Conservation (phyloP, 1,140 invertebrate species). For the Bicyclus anynana region DNA sequence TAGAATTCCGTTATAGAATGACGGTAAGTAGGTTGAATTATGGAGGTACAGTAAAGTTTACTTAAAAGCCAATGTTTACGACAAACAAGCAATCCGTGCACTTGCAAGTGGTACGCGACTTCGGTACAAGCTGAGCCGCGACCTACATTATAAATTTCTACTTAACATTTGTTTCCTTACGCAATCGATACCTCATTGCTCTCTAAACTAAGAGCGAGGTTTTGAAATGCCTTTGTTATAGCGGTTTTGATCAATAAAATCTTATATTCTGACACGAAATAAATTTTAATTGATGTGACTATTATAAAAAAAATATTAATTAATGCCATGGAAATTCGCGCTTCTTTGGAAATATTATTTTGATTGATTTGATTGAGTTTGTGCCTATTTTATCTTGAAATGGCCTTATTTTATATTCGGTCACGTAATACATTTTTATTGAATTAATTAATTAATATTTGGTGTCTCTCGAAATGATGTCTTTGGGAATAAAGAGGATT, state of each 20-base stretch:
- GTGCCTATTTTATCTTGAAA: too few species aligned
- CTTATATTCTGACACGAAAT: background rate
- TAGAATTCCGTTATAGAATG: too few species aligned
- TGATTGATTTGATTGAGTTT: too few species aligned
- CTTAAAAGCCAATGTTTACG: background rate
- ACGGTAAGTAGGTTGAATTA: background rate
- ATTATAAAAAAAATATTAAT: too few species aligned
- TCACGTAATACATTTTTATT: too few species aligned
- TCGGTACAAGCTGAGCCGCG: constrained; percentile 1
- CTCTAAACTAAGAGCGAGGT: background rate
- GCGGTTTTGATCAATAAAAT: background rate
- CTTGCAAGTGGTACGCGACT: background rate
- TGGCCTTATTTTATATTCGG: too few species aligned
- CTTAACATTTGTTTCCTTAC: constrained; percentile 14
- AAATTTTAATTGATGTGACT: too few species aligned
- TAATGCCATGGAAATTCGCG: too few species aligned
- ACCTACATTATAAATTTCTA: constrained; percentile 26
- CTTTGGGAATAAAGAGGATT: too few species aligned
- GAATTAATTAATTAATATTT: too few species aligned
- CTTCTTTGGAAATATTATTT: too few species aligned
- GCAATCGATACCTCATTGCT: constrained; percentile 14
- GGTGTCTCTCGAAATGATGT: too few species aligned
- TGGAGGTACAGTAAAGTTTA: background rate
- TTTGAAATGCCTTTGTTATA: background rate
- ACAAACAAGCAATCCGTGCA: background rate